A percentile compares a stretch with the other conserved stretches of the same genome.
phyloP scores from a whole-genome alignment of 1,140 invertebrate genomes.

The Chelonus insularis region DNA sequence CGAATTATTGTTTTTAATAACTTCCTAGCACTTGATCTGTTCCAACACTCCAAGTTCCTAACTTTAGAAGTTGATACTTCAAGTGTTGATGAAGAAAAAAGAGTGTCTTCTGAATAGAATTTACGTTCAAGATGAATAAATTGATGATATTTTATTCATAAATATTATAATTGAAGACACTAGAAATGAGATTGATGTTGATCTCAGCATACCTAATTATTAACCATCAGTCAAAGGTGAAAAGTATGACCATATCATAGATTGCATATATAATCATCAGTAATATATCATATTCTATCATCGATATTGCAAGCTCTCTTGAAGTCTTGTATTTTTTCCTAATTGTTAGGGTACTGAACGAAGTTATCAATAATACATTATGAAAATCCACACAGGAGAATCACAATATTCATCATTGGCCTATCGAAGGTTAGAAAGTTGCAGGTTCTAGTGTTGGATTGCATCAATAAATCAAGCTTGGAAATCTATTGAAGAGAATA shows the following conservation, averaged over 20 bases:
- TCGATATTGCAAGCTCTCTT: background rate
- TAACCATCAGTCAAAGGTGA: background rate
- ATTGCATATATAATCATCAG: conserved; percentile 2
- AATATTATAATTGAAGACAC: too few relatives aligned
- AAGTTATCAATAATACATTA: conserved; percentile 21
- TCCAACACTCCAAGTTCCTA: too few relatives aligned
- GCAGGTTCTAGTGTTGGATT: conserved; percentile 20
- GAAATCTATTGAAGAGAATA: conserved; percentile 37
- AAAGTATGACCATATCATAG: background rate
- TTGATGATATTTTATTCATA: too few relatives aligned
- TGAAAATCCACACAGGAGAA: conserved; percentile 23
- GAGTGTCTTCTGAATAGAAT: too few relatives aligned
- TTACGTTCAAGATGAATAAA: too few relatives aligned
- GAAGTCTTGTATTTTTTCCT: too few relatives aligned
- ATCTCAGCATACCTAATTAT: background rate
- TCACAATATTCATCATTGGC: conserved; percentile 36
- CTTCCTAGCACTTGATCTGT: too few relatives aligned
- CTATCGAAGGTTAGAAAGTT: conserved; percentile 1
- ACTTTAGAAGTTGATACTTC: too few relatives aligned
- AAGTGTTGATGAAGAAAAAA: too few relatives aligned
- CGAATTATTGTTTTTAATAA: too few relatives aligned
- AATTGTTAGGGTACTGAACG: background rate
- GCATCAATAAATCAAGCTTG: conserved; percentile 40
- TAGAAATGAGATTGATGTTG: conserved; percentile 1
- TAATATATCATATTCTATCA: conserved; percentile 21